Conservation (phyloP, 2,888 invertebrate genomes). For the Creontiades dilutus region DNA sequence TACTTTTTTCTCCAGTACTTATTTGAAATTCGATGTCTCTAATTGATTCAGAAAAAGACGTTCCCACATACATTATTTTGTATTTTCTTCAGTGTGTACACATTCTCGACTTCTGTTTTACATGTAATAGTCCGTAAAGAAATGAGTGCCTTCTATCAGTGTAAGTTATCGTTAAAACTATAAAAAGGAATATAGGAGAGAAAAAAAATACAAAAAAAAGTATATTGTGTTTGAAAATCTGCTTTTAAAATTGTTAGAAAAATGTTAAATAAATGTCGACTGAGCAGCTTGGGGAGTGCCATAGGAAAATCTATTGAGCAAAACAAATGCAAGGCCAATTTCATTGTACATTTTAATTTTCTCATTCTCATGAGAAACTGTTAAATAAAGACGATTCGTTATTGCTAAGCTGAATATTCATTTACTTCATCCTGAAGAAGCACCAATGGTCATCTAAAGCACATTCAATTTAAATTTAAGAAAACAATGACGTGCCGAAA, state of each 20-base stretch:
- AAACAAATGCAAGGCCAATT: conserved; percentile 46
- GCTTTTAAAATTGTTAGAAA: conserved; percentile 30
- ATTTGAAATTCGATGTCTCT: background rate
- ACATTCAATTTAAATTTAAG: too few species aligned
- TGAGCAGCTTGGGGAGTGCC: conserved; percentile 51
- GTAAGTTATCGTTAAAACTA: conserved; percentile 14
- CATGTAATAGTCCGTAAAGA: conserved; percentile 29
- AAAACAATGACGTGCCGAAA: too few species aligned
- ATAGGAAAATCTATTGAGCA: conserved; percentile 44
- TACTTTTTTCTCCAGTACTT: background rate
- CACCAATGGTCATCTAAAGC: too few species aligned
- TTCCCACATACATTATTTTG: background rate
- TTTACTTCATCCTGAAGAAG: too few species aligned
- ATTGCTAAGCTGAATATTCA: background rate
- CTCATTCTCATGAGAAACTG: conserved; percentile 81
- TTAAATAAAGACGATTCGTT: conserved; percentile 38
- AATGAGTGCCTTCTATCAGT: conserved; percentile 45
- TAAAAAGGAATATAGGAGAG: background rate
- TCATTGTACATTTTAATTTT: conserved; percentile 12
- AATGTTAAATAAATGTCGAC: conserved; percentile 1
- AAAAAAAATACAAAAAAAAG: background rate
- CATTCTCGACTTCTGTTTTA: background rate
- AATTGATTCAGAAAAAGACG: background rate
- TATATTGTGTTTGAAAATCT: background rate
- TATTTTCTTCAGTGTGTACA: background rate